Evolutionary conservation across 2,888 invertebrate species (phyloP).

Genomic region (Drosophila ezoana): DNA sequence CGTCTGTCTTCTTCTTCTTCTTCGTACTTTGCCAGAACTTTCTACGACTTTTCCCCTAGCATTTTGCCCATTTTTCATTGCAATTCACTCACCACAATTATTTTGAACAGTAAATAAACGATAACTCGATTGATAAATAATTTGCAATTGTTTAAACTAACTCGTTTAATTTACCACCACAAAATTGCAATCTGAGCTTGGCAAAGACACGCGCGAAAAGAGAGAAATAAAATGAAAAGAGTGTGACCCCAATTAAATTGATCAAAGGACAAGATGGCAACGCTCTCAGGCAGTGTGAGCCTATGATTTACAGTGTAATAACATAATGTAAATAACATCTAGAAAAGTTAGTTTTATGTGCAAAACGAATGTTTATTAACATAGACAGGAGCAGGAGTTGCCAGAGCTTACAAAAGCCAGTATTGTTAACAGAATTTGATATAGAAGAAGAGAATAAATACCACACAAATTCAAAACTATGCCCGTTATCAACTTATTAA

Average conservation of each 20-base stretch:
- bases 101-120: not conserved
- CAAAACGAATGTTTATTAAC: too few species aligned
- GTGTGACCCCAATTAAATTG: constrained; percentile 37
- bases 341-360: too few species aligned
- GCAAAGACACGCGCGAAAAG: constrained; percentile 10
- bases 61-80: not conserved
- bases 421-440: not conserved
- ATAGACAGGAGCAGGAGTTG: constrained; percentile 15
- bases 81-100: constrained; percentile 27
- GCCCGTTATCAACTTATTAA: too few species aligned
- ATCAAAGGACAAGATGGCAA: not conserved
- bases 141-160: constrained; percentile 15
- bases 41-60: not conserved
- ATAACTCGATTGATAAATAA: not conserved
- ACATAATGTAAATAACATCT: not conserved
- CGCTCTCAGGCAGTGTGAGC: constrained; percentile 30
- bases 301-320: constrained; percentile 2
- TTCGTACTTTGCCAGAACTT: constrained; percentile 28
- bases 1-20: constrained; percentile 19
- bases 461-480: too few species aligned
- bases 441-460: not conserved
- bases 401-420: constrained; percentile 14
- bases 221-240: constrained; percentile 13
- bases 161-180: not conserved
- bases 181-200: constrained; percentile 1